Percentiles rank a stretch among this genome's conserved stretches.
phyloP scores from a whole-genome alignment of 1,140 invertebrate species.

The Neocloeon triangulifer region DNA sequence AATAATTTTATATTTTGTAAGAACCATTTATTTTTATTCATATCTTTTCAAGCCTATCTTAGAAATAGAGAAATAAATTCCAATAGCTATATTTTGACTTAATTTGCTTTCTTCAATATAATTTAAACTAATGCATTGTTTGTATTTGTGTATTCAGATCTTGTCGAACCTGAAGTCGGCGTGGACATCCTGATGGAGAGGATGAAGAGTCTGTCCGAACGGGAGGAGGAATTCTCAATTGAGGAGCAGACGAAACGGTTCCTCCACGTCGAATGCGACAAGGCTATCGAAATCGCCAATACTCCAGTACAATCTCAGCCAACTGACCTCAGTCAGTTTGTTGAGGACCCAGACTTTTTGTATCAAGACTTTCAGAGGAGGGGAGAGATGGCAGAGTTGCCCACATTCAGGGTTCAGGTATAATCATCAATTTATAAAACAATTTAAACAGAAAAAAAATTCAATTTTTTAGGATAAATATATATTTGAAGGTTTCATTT shows the following conservation, averaged over 20 bases:
- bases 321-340: constrained; percentile 44
- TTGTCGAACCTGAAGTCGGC: constrained; percentile 30
- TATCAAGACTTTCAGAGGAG: constrained; percentile 68
- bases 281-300: constrained; percentile 15
- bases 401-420: constrained; percentile 54
- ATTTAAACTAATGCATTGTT: no score
- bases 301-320: constrained; percentile 18
- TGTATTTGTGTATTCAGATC: neutral
- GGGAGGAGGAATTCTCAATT: constrained; percentile 42
- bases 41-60: no score
- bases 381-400: constrained; percentile 36
- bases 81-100: no score
- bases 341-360: constrained; percentile 51
- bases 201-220: constrained; percentile 56
- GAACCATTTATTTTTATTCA: no score
- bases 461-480: no score
- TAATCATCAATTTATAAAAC: constrained; percentile 7
- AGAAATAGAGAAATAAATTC: no score
- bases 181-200: constrained; percentile 56
- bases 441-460: no score
- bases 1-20: no score
- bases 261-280: constrained; percentile 43
- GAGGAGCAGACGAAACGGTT: constrained; percentile 56
- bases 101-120: no score
- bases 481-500: no score